A percentile compares a stretch with the other conserved stretches of the same genome.
Conservation (phyloP, 1,140 invertebrate genomes). For the Camponotus pennsylvanicus region DNA sequence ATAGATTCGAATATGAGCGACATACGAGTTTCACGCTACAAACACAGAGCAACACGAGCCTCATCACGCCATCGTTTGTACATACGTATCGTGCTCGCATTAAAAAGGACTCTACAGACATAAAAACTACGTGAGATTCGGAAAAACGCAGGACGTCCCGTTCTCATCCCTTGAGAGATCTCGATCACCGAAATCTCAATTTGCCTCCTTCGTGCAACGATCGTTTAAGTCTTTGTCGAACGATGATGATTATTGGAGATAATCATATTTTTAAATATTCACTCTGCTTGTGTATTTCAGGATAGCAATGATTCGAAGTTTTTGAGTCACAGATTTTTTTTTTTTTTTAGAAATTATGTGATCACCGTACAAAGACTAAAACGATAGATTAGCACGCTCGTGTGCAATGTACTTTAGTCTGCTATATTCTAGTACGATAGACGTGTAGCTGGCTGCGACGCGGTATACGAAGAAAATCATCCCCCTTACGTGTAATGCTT, state of each 20-base stretch:
- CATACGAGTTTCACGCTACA: slow-evolving; percentile 51
- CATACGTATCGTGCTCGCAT: slow-evolving; percentile 57
- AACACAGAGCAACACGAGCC: slow-evolving; percentile 15
- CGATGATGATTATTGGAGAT: background rate
- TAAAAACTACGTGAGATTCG: slow-evolving; percentile 27
- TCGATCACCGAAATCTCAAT: slow-evolving; percentile 24
- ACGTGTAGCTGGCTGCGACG: slow-evolving; percentile 16
- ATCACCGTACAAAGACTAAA: slow-evolving; percentile 19
- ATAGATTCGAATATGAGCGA: background rate
- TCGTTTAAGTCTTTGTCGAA: slow-evolving; percentile 28
- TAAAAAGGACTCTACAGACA: slow-evolving; percentile 47
- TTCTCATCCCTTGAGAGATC: slow-evolving; percentile 26
- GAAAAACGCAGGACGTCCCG: slow-evolving; percentile 6
- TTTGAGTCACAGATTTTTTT: background rate
- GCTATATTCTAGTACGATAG: slow-evolving; percentile 36
- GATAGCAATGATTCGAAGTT: background rate
- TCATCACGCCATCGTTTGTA: slow-evolving; percentile 55
- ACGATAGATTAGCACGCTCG: slow-evolving; percentile 16
- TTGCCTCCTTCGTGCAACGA: background rate
- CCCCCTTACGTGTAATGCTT: slow-evolving; percentile 1
- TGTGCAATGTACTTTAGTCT: slow-evolving; percentile 11
- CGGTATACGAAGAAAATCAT: slow-evolving; percentile 36
- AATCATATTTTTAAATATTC: background rate
- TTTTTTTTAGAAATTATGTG: background rate
- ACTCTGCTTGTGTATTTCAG: background rate